These are phyloP conservation scores for Atlantisia rogersi DNA, from an alignment of 2,113 vertebrate species.

Conservation along the genomic window DNA sequence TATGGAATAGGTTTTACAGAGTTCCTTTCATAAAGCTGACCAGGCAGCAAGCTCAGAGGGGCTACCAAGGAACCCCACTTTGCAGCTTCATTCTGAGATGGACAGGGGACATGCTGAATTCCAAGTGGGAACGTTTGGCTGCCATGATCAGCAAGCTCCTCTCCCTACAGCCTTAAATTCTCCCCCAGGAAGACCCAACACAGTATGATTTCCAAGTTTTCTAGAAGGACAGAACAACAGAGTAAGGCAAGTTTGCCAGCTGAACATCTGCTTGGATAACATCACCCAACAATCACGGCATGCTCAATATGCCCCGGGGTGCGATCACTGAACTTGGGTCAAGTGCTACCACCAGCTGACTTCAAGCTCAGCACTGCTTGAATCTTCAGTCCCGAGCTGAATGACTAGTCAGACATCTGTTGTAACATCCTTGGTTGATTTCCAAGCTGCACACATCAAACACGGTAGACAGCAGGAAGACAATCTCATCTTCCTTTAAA, in stretches of 20 bases:
- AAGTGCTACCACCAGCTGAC: background rate
- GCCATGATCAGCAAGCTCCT: background rate
- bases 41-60: background rate
- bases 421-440: background rate
- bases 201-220: background rate
- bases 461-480: background rate
- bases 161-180: background rate
- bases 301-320: background rate
- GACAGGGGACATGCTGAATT: rapidly evolving
- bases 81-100: background rate
- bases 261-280: background rate
- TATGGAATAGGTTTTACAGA: background rate
- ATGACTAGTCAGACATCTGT: background rate
- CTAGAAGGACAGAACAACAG: background rate
- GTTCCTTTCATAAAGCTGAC: background rate
- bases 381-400: background rate
- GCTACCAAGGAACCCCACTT: background rate
- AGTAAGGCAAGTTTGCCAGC: background rate
- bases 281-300: background rate
- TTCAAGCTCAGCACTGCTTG: background rate
- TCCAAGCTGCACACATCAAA: conserved; percentile 24
- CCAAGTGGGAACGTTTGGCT: background rate
- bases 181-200: background rate
- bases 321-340: background rate
- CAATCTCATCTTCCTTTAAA: background rate